Conservation (phyloP, 2,888 invertebrate genomes). For the Yponomeuta sedellus region DNA sequence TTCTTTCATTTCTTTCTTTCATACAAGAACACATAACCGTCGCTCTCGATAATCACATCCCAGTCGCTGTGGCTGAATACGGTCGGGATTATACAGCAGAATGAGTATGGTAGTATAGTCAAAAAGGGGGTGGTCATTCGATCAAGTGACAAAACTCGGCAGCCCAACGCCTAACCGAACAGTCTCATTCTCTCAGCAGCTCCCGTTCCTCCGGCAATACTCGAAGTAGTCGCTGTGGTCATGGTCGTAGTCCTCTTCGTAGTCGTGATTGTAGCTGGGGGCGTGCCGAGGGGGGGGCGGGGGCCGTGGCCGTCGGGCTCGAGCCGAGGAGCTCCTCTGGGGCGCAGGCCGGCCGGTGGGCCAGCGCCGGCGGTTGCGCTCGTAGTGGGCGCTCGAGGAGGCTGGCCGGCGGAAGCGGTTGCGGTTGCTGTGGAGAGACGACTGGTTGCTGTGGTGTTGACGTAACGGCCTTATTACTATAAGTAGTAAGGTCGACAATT, state of each 20-base stretch:
- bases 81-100: too few relatives aligned
- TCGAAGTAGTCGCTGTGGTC: slow-evolving; percentile 40
- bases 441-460: not conserved
- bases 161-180: not conserved
- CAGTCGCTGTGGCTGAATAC: too few relatives aligned
- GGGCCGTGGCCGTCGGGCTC: slow-evolving; percentile 7
- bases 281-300: slow-evolving; percentile 19
- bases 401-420: slow-evolving; percentile 30
- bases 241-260: slow-evolving; percentile 41
- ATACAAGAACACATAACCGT: too few relatives aligned
- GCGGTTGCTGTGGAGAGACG: not conserved
- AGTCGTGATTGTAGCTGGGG: slow-evolving; percentile 32
- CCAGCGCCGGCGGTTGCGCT: slow-evolving; percentile 44
- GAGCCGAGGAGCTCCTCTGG: slow-evolving; percentile 21
- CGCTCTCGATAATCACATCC: too few relatives aligned
- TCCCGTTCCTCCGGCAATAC: slow-evolving; percentile 31
- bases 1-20: too few relatives aligned
- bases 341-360: slow-evolving; percentile 18
- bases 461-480: too few relatives aligned
- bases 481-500: too few relatives aligned
- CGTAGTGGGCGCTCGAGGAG: slow-evolving; percentile 52
- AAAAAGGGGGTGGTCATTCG: too few relatives aligned
- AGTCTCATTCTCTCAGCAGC: slow-evolving; percentile 1
- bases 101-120: too few relatives aligned
- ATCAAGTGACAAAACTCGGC: not conserved